Percentiles rank a stretch among this genome's conserved stretches.
phyloP scores from a whole-genome alignment of 2,113 vertebrate genomes.

The Cichladusa arquata region DNA sequence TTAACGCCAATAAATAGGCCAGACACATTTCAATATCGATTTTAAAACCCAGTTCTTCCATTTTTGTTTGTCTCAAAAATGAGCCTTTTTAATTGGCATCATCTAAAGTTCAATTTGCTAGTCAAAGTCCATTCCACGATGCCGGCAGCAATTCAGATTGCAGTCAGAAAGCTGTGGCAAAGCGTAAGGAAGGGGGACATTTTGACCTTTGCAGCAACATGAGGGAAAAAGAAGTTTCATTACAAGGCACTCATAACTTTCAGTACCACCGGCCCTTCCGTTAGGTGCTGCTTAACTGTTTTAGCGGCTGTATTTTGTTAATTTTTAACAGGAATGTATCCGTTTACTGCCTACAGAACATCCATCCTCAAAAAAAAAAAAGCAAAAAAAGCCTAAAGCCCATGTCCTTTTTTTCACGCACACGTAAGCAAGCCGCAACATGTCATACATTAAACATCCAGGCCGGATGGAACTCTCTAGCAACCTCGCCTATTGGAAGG shows the following conservation, averaged over 20 bases:
- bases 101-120: neutral
- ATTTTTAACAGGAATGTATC: neutral
- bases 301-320: neutral
- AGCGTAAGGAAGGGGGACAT: rapidly evolving
- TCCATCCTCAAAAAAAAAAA: neutral
- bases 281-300: too few species aligned
- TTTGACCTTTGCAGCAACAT: neutral
- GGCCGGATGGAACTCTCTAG: neutral
- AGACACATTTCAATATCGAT: neutral
- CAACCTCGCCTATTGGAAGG: neutral
- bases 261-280: neutral
- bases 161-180: neutral
- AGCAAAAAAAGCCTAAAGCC: neutral
- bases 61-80: neutral
- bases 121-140: neutral
- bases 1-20: neutral
- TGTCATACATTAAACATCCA: neutral
- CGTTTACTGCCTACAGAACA: neutral
- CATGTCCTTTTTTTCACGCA: rapidly evolving
- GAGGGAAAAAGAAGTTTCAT: rapidly evolving
- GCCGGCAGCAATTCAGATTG: neutral
- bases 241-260: neutral
- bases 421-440: rapidly evolving
- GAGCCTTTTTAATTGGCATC: neutral
- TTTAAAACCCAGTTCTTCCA: neutral